A percentile compares a stretch with the other conserved stretches of the same genome.
phyloP scores from a whole-genome alignment of 2,797 vertebrate genomes.

The Aeoliscus strigatus region DNA sequence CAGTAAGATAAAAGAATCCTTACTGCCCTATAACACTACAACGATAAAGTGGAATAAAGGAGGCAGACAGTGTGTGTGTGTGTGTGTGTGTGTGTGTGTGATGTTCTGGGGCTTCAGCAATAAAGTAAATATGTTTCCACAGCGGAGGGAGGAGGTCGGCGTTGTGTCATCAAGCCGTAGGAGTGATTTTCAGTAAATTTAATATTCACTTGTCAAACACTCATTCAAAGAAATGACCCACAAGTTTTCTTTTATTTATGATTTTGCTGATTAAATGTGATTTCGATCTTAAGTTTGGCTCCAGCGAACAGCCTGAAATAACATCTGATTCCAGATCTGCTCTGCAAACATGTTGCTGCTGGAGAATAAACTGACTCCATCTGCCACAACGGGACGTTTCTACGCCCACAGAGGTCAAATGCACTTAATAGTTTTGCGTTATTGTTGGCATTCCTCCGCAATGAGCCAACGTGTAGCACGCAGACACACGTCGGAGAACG shows the following conservation, averaged over 20 bases:
- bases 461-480: slow-evolving; percentile 23
- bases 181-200: too few species aligned
- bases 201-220: slow-evolving; percentile 40
- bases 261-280: slow-evolving; percentile 13
- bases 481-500: slow-evolving; percentile 11
- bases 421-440: slow-evolving; percentile 2
- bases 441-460: slow-evolving; percentile 26
- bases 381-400: slow-evolving; percentile 1
- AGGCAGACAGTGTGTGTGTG: too few species aligned
- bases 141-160: too few species aligned
- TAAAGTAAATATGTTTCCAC: too few species aligned
- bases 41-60: too few species aligned
- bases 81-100: too few species aligned
- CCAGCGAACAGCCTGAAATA: slow-evolving; percentile 13
- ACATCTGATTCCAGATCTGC: slow-evolving; percentile 18
- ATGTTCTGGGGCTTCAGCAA: too few species aligned
- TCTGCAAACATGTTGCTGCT: slow-evolving; percentile 44
- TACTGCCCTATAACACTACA: too few species aligned
- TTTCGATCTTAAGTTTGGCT: slow-evolving; percentile 17
- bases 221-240: slow-evolving; percentile 20
- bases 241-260: slow-evolving; percentile 14
- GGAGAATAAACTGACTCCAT: slow-evolving; percentile 12
- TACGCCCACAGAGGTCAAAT: slow-evolving; percentile 12
- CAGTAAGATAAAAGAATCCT: too few species aligned
- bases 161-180: too few species aligned